These are phyloP conservation scores for Hybos culiciformis DNA, from an alignment of 2,888 invertebrate species.

Conservation along the genomic window DNA sequence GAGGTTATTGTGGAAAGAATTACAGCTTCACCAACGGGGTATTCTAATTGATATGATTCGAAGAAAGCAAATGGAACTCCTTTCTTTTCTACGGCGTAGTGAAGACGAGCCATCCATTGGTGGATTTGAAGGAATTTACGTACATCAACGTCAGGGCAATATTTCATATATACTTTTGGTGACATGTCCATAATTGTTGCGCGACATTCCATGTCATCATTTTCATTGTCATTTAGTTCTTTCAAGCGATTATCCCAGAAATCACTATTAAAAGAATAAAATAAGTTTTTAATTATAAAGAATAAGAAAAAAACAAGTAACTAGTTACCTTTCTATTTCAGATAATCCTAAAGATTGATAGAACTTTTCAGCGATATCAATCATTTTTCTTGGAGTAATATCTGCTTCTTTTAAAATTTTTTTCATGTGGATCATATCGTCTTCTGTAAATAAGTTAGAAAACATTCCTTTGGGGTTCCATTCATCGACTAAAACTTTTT, in stretches of 20 bases:
- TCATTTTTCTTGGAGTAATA: no score
- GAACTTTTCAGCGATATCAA: conserved; percentile 9
- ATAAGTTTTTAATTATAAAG: no score
- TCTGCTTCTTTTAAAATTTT: neutral
- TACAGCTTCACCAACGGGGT: neutral
- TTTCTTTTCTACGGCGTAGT: conserved; percentile 6
- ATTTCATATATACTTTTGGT: conserved; percentile 1
- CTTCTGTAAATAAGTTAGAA: conserved; percentile 1
- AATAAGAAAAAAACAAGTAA: no score
- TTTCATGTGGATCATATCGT: no score
- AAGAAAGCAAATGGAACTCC: conserved; percentile 5
- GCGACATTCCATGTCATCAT: no score
- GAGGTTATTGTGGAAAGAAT: conserved; percentile 4
- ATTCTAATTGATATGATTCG: neutral
- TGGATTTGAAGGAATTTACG: conserved; percentile 7
- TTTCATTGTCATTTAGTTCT: no score
- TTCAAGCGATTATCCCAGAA: no score
- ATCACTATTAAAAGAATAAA: no score
- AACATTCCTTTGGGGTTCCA: no score
- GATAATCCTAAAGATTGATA: conserved; percentile 8
- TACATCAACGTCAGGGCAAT: conserved; percentile 5
- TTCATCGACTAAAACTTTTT: conserved; percentile 5
- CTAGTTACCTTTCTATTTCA: no score
- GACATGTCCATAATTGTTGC: no score
- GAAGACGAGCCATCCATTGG: neutral